phyloP scores from a whole-genome alignment of 2,888 invertebrate genomes.

The Heliconius ethilla region DNA sequence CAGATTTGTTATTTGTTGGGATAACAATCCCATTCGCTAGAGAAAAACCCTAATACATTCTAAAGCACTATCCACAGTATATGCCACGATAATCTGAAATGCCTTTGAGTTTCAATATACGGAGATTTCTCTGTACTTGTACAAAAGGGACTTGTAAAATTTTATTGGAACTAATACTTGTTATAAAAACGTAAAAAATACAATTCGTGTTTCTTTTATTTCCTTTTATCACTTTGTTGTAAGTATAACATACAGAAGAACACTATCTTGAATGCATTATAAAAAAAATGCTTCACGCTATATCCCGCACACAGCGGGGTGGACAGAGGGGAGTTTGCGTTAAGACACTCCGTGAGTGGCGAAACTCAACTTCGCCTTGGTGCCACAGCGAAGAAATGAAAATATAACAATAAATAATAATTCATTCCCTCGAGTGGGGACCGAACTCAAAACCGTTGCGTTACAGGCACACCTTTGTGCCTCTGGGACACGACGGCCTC shows the following conservation, averaged over 20 bases:
- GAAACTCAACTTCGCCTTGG: too few species aligned
- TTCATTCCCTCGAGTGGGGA: too few species aligned
- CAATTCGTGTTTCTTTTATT: constrained; percentile 45
- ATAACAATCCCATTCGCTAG: constrained; percentile 49
- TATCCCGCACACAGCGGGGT: too few species aligned
- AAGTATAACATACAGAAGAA: background rate
- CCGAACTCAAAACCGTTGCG: too few species aligned
- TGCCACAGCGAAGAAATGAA: too few species aligned
- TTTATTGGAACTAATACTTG: constrained; percentile 79
- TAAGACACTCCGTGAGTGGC: too few species aligned
- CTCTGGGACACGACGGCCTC: too few species aligned
- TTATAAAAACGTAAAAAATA: constrained; percentile 76
- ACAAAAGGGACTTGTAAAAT: constrained; percentile 79
- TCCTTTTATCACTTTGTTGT: background rate
- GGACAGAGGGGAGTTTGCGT: too few species aligned
- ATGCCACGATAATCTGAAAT: constrained; percentile 61
- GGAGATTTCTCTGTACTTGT: constrained; percentile 74
- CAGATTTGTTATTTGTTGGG: constrained; percentile 57
- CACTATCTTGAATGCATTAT: too few species aligned
- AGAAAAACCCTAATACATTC: constrained; percentile 56
- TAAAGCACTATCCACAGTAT: constrained; percentile 62
- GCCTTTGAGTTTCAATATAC: constrained; percentile 67
- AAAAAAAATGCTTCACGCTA: too few species aligned
- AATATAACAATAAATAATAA: too few species aligned
- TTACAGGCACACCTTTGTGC: too few species aligned